phyloP scores from a whole-genome alignment of 2,113 vertebrate species.

The Ameiurus melas region DNA sequence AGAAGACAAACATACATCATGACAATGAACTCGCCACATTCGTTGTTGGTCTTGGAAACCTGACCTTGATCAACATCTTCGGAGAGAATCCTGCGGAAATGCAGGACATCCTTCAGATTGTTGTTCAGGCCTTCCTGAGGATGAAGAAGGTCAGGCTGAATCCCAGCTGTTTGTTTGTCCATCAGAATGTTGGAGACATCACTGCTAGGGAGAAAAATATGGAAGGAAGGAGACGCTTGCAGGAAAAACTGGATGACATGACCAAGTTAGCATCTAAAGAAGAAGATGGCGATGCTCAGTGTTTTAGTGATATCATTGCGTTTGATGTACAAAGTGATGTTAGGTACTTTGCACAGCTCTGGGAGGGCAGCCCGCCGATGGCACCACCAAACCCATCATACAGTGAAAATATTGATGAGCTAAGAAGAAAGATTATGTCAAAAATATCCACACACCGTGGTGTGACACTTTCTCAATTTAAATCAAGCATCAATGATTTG shows the following conservation, averaged over 20 bases:
- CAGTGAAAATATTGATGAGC: conserved; percentile 50
- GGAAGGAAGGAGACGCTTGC: conserved; percentile 61
- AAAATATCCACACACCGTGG: conserved; percentile 30
- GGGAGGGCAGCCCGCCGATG: conserved; percentile 59
- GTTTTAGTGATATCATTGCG: conserved; percentile 61
- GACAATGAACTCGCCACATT: conserved; percentile 73
- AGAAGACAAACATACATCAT: conserved; percentile 51
- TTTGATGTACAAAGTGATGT: conserved; percentile 58
- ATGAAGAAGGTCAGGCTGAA: conserved; percentile 70
- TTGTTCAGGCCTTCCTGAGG: conserved; percentile 68
- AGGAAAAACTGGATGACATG: conserved; percentile 68
- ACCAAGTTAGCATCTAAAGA: conserved; percentile 61
- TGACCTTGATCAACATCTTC: conserved; percentile 70
- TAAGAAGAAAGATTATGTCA: conserved; percentile 41
- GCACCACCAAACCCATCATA: conserved; percentile 57
- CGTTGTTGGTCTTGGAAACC: conserved; percentile 66
- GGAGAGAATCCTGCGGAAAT: conserved; percentile 72
- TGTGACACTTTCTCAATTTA: conserved; percentile 57
- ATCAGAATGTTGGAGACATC: conserved; percentile 66
- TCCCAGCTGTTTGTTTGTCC: conserved; percentile 71
- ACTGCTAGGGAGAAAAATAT: conserved; percentile 64
- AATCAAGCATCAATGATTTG: conserved; percentile 62
- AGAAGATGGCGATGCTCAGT: conserved; percentile 56
- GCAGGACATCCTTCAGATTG: conserved; percentile 70
- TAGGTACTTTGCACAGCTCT: conserved; percentile 53